Conservation (phyloP, 2,113 vertebrate genomes). For the Falcunculus frontatus region DNA sequence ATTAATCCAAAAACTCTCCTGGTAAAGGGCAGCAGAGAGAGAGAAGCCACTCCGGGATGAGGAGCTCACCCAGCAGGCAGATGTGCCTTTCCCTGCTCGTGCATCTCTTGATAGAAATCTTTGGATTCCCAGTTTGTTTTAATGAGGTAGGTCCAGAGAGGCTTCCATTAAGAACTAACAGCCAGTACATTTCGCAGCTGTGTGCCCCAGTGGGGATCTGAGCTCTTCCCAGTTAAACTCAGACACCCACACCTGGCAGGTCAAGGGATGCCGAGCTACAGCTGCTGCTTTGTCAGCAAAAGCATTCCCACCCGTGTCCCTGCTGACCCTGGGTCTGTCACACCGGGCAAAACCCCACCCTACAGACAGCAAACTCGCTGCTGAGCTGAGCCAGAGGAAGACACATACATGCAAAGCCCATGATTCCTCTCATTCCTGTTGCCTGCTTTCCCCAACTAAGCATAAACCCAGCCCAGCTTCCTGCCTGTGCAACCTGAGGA, state of each 20-base stretch:
- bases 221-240: neutral
- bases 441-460: neutral
- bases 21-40: neutral
- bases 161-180: neutral
- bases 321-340: neutral
- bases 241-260: neutral
- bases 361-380: neutral
- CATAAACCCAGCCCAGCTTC: neutral
- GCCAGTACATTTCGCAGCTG: neutral
- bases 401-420: neutral
- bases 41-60: neutral
- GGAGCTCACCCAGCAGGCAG: neutral
- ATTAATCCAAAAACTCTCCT: neutral
- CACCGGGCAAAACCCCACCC: too few relatives aligned
- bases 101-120: neutral
- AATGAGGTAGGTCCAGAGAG: neutral
- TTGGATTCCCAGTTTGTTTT: neutral
- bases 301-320: neutral
- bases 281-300: neutral
- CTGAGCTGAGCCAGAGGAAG: neutral
- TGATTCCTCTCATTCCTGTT: neutral
- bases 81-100: neutral
- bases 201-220: neutral
- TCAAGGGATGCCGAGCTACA: neutral
- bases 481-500: neutral